phyloP scores from a whole-genome alignment of 2,113 vertebrate genomes.

The Steatornis caripensis region DNA sequence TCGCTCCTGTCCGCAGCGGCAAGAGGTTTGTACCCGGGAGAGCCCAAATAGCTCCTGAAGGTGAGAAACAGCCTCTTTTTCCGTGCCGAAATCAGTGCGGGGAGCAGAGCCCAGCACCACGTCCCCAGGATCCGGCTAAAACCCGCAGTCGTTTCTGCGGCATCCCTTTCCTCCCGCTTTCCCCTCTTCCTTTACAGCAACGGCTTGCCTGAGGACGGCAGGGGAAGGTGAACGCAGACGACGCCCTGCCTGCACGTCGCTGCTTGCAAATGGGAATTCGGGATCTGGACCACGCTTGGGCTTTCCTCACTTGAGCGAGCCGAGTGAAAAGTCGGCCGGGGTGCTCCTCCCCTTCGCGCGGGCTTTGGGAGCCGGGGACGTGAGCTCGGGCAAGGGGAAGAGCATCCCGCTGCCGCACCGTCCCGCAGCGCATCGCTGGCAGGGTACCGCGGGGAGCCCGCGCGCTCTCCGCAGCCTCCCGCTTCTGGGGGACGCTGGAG shows the following conservation, averaged over 20 bases:
- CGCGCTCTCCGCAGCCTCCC: neutral
- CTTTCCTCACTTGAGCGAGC: neutral
- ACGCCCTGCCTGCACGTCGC: neutral
- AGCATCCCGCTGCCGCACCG: neutral
- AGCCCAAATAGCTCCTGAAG: neutral
- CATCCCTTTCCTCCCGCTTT: neutral
- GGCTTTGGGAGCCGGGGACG: neutral
- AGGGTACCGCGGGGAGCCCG: neutral
- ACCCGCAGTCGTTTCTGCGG: neutral
- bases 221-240: neutral
- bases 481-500: neutral
- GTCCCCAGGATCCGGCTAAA: neutral
- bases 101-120: neutral
- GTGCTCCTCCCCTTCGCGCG: neutral
- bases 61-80: fast-evolving
- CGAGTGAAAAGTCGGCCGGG: neutral
- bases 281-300: neutral
- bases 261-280: neutral
- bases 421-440: neutral
- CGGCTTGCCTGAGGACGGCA: neutral
- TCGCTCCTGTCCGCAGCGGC: fast-evolving
- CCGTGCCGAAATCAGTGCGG: neutral
- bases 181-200: neutral
- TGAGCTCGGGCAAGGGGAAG: neutral
- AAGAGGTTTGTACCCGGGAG: neutral